A percentile compares a stretch with the other conserved stretches of the same genome.
These are phyloP conservation scores for Cosmia trapezina DNA, from an alignment of 2,888 invertebrate species.

Conservation along the genomic window DNA sequence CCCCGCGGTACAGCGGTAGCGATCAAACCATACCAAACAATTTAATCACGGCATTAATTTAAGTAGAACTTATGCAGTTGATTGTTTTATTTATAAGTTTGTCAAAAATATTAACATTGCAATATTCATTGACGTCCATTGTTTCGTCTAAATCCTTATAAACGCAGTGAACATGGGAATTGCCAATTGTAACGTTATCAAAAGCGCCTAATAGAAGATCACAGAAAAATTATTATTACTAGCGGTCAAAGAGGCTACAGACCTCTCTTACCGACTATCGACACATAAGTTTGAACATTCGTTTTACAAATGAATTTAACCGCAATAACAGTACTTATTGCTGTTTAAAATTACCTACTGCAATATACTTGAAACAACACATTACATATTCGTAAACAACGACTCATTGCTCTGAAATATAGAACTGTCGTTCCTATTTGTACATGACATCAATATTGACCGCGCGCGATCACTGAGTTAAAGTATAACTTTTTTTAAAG, in stretches of 20 bases:
- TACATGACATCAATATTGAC: constrained; percentile 22
- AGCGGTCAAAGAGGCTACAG: constrained; percentile 15
- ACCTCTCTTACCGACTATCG: neutral
- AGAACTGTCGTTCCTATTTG: constrained; percentile 28
- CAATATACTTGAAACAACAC: constrained; percentile 16
- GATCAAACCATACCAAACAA: neutral
- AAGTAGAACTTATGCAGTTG: neutral
- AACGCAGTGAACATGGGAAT: neutral
- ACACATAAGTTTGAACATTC: constrained; percentile 6
- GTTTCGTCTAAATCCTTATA: neutral
- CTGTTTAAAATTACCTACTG: constrained; percentile 4
- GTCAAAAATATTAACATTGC: neutral
- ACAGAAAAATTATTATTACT: constrained; percentile 22
- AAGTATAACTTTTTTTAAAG: neutral
- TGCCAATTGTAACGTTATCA: neutral
- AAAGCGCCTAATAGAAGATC: neutral
- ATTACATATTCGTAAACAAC: neutral
- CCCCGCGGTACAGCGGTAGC: too few species aligned
- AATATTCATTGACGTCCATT: neutral
- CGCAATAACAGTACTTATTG: neutral
- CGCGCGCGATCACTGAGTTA: constrained; percentile 10
- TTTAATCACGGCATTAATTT: neutral
- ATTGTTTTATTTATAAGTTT: neutral
- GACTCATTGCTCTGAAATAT: constrained; percentile 1
- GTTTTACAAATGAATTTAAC: constrained; percentile 7